Percentiles rank a stretch among this genome's conserved stretches.
phyloP scores from a whole-genome alignment of 2,113 vertebrate species.

The Mellivora capensis region DNA sequence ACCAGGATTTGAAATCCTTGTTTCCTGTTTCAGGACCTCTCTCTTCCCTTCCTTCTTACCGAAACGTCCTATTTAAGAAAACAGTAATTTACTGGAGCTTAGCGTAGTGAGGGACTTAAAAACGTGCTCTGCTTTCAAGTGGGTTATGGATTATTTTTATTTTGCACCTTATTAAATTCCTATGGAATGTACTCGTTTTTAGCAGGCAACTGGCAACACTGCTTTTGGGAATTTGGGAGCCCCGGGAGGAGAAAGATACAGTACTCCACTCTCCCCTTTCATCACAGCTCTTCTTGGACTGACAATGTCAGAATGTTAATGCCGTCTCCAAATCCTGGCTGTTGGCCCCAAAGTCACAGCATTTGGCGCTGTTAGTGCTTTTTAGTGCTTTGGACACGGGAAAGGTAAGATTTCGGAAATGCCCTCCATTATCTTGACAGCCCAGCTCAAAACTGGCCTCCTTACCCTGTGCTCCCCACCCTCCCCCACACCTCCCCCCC shows the following conservation, averaged over 20 bases:
- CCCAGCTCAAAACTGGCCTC: conserved; percentile 15
- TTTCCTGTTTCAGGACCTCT: not conserved
- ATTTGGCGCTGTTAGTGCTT: not conserved
- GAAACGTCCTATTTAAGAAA: not conserved
- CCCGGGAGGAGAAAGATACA: not conserved
- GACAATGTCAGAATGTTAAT: not conserved
- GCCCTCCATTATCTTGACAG: not conserved
- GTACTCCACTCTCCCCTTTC: not conserved
- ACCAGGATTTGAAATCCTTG: not conserved
- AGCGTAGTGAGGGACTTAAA: not conserved
- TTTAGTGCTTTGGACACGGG: not conserved
- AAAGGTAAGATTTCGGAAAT: not conserved
- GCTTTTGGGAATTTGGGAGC: conserved; percentile 8
- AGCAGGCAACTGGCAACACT: not conserved
- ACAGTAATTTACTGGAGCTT: not conserved
- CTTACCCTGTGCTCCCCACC: not conserved
- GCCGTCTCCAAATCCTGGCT: not conserved
- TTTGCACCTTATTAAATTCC: conserved; percentile 46
- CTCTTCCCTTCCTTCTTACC: not conserved
- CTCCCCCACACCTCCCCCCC: too few species aligned
- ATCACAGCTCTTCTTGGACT: not conserved
- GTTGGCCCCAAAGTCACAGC: not conserved
- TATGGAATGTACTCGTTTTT: conserved; percentile 31
- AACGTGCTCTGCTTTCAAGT: not conserved
- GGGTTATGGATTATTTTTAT: conserved; percentile 43